Percentiles rank a stretch among this genome's conserved stretches.
These are phyloP conservation scores for Teleogryllus occipitalis DNA, from an alignment of 1,140 invertebrate genomes.

Conservation along the genomic window DNA sequence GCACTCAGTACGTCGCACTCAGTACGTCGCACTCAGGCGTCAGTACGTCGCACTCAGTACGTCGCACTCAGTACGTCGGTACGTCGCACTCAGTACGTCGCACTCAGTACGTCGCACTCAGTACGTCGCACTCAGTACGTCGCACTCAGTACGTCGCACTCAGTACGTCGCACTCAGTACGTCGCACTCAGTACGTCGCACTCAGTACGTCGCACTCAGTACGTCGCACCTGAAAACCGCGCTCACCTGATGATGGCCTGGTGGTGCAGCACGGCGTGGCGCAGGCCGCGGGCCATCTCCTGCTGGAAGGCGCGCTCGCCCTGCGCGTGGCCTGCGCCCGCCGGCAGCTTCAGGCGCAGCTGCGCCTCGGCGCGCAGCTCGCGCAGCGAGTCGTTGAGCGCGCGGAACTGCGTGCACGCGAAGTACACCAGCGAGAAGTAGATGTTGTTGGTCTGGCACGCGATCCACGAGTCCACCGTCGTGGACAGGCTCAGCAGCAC, in stretches of 20 bases:
- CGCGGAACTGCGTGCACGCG: background rate
- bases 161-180: too few species aligned
- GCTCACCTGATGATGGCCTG: background rate
- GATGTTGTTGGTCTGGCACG: background rate
- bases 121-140: too few species aligned
- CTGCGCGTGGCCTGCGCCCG: background rate
- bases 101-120: too few species aligned
- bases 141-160: too few species aligned
- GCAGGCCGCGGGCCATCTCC: background rate
- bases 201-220: too few species aligned
- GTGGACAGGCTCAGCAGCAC: background rate
- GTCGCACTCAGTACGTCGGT: too few species aligned
- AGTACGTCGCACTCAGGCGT: too few species aligned
- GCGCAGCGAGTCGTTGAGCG: background rate
- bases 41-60: too few species aligned
- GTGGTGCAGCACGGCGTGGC: background rate
- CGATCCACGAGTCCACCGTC: background rate
- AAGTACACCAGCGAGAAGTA: background rate
- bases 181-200: too few species aligned
- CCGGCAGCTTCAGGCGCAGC: background rate
- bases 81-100: too few species aligned
- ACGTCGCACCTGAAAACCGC: too few species aligned
- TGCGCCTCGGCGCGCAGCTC: background rate
- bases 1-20: too few species aligned
- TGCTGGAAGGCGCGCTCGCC: background rate